phyloP scores from a whole-genome alignment of 2,797 vertebrate species.

The Rhinoraja longicauda region DNA sequence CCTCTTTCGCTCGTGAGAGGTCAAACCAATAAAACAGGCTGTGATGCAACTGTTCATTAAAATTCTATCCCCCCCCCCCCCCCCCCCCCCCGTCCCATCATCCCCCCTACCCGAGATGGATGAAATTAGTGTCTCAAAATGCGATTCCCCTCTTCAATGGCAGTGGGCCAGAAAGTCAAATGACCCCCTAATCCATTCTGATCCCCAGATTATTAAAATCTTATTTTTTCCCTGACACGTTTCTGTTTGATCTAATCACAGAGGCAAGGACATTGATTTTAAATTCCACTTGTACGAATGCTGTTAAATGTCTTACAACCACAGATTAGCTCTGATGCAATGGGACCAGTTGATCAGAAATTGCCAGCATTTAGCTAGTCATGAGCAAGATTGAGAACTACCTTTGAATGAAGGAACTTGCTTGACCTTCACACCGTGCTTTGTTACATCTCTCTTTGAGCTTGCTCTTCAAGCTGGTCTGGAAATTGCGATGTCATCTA shows the following conservation, averaged over 20 bases:
- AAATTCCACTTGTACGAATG: neutral
- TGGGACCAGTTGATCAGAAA: neutral
- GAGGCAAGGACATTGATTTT: neutral
- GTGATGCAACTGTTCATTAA: too few species aligned
- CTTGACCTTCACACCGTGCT: neutral
- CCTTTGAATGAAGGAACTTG: neutral
- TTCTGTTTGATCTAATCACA: neutral
- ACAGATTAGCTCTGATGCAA: neutral
- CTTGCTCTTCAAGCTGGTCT: neutral
- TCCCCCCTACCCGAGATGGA: neutral
- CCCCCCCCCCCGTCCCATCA: too few species aligned
- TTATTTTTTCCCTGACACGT: neutral
- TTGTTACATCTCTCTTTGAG: neutral
- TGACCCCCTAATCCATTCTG: neutral
- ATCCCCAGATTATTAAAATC: neutral
- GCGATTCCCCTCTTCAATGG: neutral
- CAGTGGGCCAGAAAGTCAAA: neutral
- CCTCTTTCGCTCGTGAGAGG: too few species aligned
- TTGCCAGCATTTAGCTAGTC: too few species aligned
- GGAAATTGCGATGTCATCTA: slow-evolving; percentile 17
- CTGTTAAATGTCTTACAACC: neutral
- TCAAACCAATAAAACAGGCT: too few species aligned
- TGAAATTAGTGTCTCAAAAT: neutral
- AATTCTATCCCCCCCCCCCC: too few species aligned
- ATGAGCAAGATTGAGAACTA: neutral